A percentile compares a stretch with the other conserved stretches of the same genome.
Evolutionary conservation across 2,888 invertebrate genomes (phyloP).

Genomic region (Sarcophaga subvicina): DNA sequence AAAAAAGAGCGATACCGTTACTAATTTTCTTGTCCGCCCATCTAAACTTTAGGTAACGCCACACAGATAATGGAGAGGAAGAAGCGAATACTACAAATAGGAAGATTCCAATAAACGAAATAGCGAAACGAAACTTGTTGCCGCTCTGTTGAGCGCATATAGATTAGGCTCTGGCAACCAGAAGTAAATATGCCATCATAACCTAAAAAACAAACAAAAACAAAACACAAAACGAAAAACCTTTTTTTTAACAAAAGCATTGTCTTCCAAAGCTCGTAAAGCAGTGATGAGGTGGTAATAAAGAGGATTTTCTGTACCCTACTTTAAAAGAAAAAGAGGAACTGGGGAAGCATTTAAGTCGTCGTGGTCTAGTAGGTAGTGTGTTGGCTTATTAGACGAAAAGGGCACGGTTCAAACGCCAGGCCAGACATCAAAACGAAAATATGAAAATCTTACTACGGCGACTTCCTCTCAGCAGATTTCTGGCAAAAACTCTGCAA

Average conservation of each 20-base stretch:
- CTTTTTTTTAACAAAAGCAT: neutral
- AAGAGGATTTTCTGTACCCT: too few relatives aligned
- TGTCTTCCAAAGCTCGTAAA: neutral
- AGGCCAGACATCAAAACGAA: too few relatives aligned
- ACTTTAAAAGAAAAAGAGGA: too few relatives aligned
- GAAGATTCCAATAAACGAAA: slow-evolving; percentile 48
- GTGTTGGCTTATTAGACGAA: too few relatives aligned
- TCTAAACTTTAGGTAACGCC: neutral
- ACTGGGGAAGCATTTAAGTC: too few relatives aligned
- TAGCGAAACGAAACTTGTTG: slow-evolving; percentile 64
- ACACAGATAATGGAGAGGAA: slow-evolving; percentile 10
- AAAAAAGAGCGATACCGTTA: neutral
- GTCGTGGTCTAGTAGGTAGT: too few relatives aligned
- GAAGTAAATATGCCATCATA: slow-evolving; percentile 1
- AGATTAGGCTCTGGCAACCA: slow-evolving; percentile 14
- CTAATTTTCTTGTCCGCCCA: slow-evolving; percentile 2
- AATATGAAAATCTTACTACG: too few relatives aligned
- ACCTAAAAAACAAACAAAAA: neutral
- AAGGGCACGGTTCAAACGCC: too few relatives aligned
- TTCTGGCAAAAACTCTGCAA: too few relatives aligned
- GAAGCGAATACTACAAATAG: slow-evolving; percentile 5
- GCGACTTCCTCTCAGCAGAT: too few relatives aligned
- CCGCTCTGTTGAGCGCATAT: slow-evolving; percentile 66
- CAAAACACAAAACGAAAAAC: neutral
- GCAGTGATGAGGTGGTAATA: too few relatives aligned